Evolutionary conservation across 1,140 invertebrate species (phyloP), one percentile per base, ranked within the genome.

Genomic region (Streblospio benedicti): DNA sequence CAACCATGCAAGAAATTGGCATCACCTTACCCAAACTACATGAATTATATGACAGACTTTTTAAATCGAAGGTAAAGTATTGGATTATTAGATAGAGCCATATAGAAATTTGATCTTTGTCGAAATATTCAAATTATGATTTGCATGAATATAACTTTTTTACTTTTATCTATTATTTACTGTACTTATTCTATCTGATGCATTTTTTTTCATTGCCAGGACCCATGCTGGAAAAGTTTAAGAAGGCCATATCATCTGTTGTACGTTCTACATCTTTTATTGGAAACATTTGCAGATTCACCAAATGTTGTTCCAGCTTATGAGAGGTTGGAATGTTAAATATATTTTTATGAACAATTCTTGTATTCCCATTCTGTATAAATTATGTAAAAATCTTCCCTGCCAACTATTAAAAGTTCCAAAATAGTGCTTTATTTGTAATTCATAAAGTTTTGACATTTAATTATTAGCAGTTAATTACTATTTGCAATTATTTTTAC

Each of bases 11-110:
- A 33, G 66, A 74, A 6, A 71, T 76, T 53, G 77, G 79, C n/a
- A 65, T 81, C n/a, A 59, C 69, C 20, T 60, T 79, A 20, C 62
- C 69, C 14, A 72, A 73, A 43, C 69, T 82, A 5, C 68, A 80
- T 30, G 77, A 81, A 51, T 71, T 79, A 23, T 82, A 82, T 64
- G 79, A 82, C 61, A 73, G 72, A 59, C 63, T 80, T 18, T 79
- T 76, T 63, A 75, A 76, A 57, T 72, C 75, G 27, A 73, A 72
- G 70, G 76, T 78, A 66, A 53, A 66, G 49, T 53, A n/a, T n/a
- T n/a, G n/a, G n/a, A n/a, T n/a, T n/a, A n/a, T n/a, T n/a, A n/a
- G n/a, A n/a, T n/a, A n/a, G n/a, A n/a, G n/a, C n/a, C n/a, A n/a
- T n/a, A n/a, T n/a, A n/a, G n/a, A n/a, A n/a, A n/a, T n/a, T n/a